A percentile compares a stretch with the other conserved stretches of the same genome.
Conservation (phyloP, 64 coral and sea anemone species). For the Trachythela sp. region DNA sequence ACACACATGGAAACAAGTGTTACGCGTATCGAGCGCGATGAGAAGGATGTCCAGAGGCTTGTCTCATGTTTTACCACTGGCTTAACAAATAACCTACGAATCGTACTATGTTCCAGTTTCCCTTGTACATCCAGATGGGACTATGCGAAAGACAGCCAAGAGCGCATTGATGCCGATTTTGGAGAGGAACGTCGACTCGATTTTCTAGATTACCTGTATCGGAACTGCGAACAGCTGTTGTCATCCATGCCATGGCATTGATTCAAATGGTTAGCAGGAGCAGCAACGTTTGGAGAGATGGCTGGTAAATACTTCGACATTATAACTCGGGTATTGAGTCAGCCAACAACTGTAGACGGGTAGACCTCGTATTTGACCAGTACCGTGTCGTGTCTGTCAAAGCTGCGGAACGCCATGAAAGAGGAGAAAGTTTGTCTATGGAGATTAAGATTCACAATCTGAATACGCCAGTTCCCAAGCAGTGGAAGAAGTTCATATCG, state of each 20-base stretch:
- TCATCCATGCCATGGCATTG: constrained; percentile 72
- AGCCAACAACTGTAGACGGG: constrained; percentile 14
- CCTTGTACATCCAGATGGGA: constrained; percentile 28
- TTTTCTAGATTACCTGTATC: constrained; percentile 39
- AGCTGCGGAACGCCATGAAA: constrained; percentile 49
- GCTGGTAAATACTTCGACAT: constrained; percentile 41
- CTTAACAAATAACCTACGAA: constrained; percentile 49
- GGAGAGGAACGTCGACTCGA: constrained; percentile 40
- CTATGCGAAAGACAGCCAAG: constrained; percentile 50
- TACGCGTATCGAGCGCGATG: constrained; percentile 48
- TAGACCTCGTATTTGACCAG: constrained; percentile 63
- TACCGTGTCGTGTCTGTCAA: constrained; percentile 26
- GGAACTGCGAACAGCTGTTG: constrained; percentile 2
- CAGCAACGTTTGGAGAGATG: constrained; percentile 61
- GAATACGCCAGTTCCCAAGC: constrained; percentile 60
- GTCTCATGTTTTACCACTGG: constrained; percentile 55
- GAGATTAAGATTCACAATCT: constrained; percentile 58
- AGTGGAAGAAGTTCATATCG: constrained; percentile 63
- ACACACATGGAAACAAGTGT: constrained; percentile 30
- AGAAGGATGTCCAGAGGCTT: constrained; percentile 55
- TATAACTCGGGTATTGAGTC: constrained; percentile 7
- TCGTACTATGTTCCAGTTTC: constrained; percentile 20
- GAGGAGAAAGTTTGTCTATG: constrained; percentile 50
- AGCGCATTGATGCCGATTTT: constrained; percentile 47
- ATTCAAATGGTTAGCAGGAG: constrained; percentile 52